Evolutionary conservation across 1,140 invertebrate genomes (phyloP).

Genomic region (Aplysia californica): DNA sequence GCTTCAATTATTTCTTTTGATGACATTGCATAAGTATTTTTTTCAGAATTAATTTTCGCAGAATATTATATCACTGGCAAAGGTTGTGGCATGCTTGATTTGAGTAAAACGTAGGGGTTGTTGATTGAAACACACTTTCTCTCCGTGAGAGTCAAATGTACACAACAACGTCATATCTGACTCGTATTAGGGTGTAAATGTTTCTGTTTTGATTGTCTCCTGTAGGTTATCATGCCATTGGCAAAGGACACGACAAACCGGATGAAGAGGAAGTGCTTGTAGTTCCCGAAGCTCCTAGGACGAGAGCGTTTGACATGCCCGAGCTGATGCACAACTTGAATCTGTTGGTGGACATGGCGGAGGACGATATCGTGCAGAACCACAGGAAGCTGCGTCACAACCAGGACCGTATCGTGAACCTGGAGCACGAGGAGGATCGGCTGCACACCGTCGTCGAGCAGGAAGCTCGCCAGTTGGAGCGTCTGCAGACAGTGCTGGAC

Average conservation of each 20-base stretch:
- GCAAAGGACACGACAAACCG: conserved; percentile 72
- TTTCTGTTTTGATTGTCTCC: no score
- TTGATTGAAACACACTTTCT: no score
- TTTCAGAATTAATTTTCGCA: no score
- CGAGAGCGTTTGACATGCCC: conserved; percentile 76
- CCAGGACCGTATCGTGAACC: conserved; percentile 80
- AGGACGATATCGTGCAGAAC: conserved; percentile 94
- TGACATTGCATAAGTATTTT: no score
- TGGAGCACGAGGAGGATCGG: conserved; percentile 83
- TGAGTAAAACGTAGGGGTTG: no score
- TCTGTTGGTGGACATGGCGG: conserved; percentile 90
- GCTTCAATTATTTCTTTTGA: no score
- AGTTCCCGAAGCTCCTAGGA: conserved; percentile 56
- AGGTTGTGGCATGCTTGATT: no score
- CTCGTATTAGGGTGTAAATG: no score
- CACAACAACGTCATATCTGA: no score
- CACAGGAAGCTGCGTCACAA: conserved; percentile 81
- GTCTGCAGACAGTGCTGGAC: conserved; percentile 78
- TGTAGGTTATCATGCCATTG: conserved; percentile 90
- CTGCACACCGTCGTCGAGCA: conserved; percentile 78
- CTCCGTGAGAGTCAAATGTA: no score
- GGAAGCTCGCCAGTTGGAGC: conserved; percentile 80
- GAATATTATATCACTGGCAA: no score
- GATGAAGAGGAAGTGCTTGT: conserved; percentile 72
- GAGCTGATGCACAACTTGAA: conserved; percentile 94